Conservation (phyloP, 1,140 invertebrate species). For the Zelostemma sp. region DNA sequence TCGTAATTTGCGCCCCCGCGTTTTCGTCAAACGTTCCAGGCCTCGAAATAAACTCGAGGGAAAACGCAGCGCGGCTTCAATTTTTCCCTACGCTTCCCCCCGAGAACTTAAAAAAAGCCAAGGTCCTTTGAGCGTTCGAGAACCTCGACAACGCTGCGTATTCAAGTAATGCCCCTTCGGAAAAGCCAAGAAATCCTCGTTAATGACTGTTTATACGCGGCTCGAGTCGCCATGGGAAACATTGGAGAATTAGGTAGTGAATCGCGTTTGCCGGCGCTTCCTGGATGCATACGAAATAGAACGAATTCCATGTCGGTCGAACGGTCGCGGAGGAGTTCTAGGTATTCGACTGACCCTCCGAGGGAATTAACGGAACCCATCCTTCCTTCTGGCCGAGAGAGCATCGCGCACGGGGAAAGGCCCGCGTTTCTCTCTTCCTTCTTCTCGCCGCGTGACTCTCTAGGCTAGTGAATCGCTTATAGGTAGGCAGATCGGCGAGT, state of each 20-base stretch:
- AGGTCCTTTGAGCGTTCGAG: no score
- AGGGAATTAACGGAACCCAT: conserved; percentile 32
- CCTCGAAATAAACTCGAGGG: conserved; percentile 10
- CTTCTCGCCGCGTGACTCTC: neutral
- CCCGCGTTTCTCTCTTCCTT: neutral
- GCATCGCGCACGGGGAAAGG: neutral
- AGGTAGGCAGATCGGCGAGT: conserved; percentile 29
- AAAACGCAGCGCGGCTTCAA: neutral
- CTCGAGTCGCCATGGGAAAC: neutral
- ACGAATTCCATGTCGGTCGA: conserved; percentile 2
- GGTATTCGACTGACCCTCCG: conserved; percentile 33
- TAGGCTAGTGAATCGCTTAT: conserved; percentile 28
- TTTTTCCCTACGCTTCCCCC: no score
- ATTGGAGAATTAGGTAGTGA: neutral
- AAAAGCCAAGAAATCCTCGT: neutral
- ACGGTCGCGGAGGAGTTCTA: conserved; percentile 16
- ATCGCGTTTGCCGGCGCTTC: neutral
- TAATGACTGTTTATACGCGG: neutral
- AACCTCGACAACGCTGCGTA: neutral
- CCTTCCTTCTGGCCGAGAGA: no score
- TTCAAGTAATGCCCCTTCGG: no score
- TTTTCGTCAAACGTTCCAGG: conserved; percentile 13
- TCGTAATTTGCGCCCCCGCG: conserved; percentile 14
- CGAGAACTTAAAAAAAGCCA: neutral
- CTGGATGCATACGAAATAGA: conserved; percentile 1